A percentile compares a stretch with the other conserved stretches of the same genome.
phyloP scores from a whole-genome alignment of 2,888 invertebrate genomes.

The Sialis lutaria region DNA sequence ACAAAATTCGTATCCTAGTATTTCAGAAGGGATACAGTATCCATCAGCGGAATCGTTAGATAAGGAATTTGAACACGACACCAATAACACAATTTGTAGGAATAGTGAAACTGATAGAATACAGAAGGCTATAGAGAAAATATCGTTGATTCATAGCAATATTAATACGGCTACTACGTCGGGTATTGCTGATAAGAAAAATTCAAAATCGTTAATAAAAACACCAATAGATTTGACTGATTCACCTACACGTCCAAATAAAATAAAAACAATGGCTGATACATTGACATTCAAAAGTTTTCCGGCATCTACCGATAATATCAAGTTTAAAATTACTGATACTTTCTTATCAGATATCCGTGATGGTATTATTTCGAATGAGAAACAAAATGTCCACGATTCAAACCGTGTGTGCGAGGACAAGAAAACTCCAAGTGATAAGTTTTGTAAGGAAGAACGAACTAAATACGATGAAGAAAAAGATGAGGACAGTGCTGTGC shows the following conservation, averaged over 20 bases:
- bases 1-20: too few species aligned
- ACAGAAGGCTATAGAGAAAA: neutral
- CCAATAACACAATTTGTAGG: too few species aligned
- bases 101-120: neutral
- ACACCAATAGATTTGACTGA: too few species aligned
- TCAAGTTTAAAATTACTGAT: constrained; percentile 32
- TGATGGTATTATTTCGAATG: constrained; percentile 28
- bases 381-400: constrained; percentile 12
- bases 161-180: neutral
- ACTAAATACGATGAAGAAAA: constrained; percentile 24
- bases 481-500: constrained; percentile 25
- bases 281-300: neutral
- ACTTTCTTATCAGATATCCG: constrained; percentile 40
- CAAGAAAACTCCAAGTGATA: constrained; percentile 15
- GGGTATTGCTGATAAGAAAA: constrained; percentile 6
- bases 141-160: too few species aligned
- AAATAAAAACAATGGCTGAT: too few species aligned
- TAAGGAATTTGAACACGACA: too few species aligned
- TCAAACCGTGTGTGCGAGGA: constrained; percentile 21
- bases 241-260: too few species aligned
- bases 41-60: too few species aligned
- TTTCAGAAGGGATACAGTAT: too few species aligned
- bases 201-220: too few species aligned
- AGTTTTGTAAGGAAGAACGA: constrained; percentile 23
- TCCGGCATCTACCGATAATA: constrained; percentile 13